phyloP scores from a whole-genome alignment of 2,888 invertebrate genomes.

The Drosophila hamatofila region DNA sequence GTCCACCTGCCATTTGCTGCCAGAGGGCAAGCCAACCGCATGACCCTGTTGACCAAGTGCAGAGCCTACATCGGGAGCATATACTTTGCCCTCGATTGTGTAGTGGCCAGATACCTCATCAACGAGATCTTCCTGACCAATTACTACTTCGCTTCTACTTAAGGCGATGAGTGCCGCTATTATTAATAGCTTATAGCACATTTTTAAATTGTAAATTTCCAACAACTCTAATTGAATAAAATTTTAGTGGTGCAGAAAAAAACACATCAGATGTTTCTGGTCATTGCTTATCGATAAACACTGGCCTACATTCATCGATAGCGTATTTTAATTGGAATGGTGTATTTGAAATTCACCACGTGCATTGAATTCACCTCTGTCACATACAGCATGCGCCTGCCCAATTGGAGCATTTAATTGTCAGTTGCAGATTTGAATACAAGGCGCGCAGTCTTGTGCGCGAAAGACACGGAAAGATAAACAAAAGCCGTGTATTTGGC shows the following conservation, averaged over 20 bases:
- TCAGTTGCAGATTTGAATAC: constrained; percentile 57
- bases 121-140: constrained; percentile 79
- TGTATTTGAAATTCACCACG: constrained; percentile 29
- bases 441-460: constrained; percentile 53
- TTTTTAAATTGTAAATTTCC: constrained; percentile 35
- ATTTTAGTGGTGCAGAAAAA: constrained; percentile 40
- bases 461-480: constrained; percentile 28
- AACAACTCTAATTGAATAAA: constrained; percentile 45
- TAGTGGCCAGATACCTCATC: constrained; percentile 87
- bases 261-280: constrained; percentile 55
- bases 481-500: constrained; percentile 13
- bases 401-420: constrained; percentile 42
- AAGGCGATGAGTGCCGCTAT: constrained; percentile 51
- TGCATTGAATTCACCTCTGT: constrained; percentile 19
- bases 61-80: constrained; percentile 88
- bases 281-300: constrained; percentile 46
- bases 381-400: constrained; percentile 35
- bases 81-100: constrained; percentile 92
- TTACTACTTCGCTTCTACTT: constrained; percentile 64
- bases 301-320: constrained; percentile 10
- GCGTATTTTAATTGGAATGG: neutral
- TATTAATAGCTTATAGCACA: constrained; percentile 54
- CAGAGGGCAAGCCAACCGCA: constrained; percentile 53
- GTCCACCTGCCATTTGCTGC: constrained; percentile 90
- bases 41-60: constrained; percentile 33